Conservation (phyloP, 2,113 vertebrate genomes). For the Pelecanoides urinatrix region DNA sequence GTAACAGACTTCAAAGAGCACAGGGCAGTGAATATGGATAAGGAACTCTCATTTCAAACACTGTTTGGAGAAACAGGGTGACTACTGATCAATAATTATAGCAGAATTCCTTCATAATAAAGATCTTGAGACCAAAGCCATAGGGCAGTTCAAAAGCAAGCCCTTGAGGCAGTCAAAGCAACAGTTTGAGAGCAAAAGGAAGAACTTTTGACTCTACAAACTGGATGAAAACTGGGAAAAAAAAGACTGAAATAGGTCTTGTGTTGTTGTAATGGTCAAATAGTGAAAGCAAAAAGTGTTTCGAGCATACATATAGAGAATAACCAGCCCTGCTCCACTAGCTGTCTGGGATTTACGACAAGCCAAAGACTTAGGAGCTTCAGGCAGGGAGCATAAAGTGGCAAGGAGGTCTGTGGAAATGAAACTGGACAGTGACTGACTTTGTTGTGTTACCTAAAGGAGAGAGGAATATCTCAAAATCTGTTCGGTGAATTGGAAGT, state of each 20-base stretch:
- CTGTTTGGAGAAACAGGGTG: neutral
- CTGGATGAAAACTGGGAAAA: neutral
- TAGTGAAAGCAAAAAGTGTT: neutral
- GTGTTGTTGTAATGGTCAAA: neutral
- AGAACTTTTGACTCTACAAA: neutral
- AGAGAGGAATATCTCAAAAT: conserved; percentile 45
- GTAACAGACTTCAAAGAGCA: neutral
- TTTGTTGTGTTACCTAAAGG: conserved; percentile 49
- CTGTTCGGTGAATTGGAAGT: conserved; percentile 38
- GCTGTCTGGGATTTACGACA: neutral
- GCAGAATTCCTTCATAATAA: neutral
- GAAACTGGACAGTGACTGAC: conserved; percentile 17
- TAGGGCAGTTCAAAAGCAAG: neutral
- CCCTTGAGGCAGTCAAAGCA: neutral
- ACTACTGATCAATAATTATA: neutral
- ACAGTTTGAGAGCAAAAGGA: neutral
- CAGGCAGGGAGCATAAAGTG: neutral
- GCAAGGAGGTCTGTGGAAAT: conserved; percentile 13
- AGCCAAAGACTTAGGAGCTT: neutral
- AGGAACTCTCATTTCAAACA: neutral
- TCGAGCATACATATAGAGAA: neutral
- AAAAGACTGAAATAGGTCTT: neutral
- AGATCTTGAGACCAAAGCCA: neutral
- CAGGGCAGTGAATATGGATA: neutral
- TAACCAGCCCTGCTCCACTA: neutral